Conservation (phyloP, 2,797 vertebrate species). For the Clarias platycephalus region DNA sequence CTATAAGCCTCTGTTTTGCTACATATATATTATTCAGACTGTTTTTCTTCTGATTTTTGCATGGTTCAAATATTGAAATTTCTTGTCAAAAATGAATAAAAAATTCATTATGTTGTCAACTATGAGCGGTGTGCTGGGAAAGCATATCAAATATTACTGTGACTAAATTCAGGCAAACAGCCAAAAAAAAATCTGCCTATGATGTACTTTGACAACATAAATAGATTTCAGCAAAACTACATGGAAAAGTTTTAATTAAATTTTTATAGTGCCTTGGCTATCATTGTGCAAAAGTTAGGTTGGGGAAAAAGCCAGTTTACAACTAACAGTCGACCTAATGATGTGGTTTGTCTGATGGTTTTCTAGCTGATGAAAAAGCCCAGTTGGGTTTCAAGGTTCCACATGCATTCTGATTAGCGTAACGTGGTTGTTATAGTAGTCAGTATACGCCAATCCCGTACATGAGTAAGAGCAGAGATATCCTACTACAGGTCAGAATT, state of each 20-base stretch:
- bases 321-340: not conserved
- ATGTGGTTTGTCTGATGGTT: not conserved
- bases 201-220: not conserved
- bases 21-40: not conserved
- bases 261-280: not conserved
- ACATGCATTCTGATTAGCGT: not conserved
- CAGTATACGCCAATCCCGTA: not conserved
- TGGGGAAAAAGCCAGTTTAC: not conserved
- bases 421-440: not conserved
- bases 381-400: not conserved
- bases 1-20: not conserved
- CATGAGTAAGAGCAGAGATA: too few relatives aligned
- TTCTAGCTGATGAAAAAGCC: not conserved
- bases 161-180: not conserved
- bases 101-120: slow-evolving; percentile 9
- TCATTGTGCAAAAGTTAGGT: not conserved
- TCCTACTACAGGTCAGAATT: too few relatives aligned
- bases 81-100: slow-evolving; percentile 10
- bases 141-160: not conserved
- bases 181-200: not conserved
- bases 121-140: not conserved
- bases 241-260: not conserved
- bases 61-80: not conserved
- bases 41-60: slow-evolving; percentile 5
- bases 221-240: not conserved